Base-by-base conservation (phyloP, 2,888 invertebrate species). In the Barypeithes pellucidus region DNA sequence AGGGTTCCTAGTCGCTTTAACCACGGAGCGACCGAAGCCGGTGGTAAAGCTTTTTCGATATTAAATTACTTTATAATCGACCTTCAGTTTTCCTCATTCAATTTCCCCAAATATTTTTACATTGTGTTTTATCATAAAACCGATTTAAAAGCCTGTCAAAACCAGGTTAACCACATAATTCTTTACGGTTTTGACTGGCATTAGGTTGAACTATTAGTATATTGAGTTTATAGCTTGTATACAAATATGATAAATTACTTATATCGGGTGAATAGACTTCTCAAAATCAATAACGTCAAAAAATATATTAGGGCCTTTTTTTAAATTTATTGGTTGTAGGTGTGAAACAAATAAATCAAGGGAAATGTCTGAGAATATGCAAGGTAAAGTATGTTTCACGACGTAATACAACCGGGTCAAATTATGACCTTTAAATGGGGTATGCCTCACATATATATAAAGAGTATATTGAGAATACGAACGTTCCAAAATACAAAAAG, bases 141-240 rank as follows among this genome's bases (percentile, higher is more conserved):
- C 47, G 20, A 47, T 47, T 47, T 47, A 47, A 47, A 47, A 47
- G 22, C 47, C 47, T 47, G 47, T 47, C 47, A 47, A 20, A 22
- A 47, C 47, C 47, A 47, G 47, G 47, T 47, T 20, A 47, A 47
- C 22, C 47, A 22, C 47, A 47, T 47, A 47, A 20, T 47, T 43
- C 43, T 20, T 47, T 11, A 9, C 22, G 9, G 18, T 18, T 12
- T 47, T 22, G 47, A 47, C 47, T 47, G 22, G 47, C 47, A 47
- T 47, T 12, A 47, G 22, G 22, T 47, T 47, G 47, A 47, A 20
- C 47, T 47, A 47, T 47, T 47, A 47, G 18, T 20, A 47, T 47
- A 47, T 47, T 47, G 47, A 20, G 47, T 22, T 22, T 47, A 2
- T 47, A 22, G 2, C n/a, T 20, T 47, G 47, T 12, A 47, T 47